Evolutionary conservation across 2,888 invertebrate species (phyloP).

Genomic region (Drosophila melanocephala): DNA sequence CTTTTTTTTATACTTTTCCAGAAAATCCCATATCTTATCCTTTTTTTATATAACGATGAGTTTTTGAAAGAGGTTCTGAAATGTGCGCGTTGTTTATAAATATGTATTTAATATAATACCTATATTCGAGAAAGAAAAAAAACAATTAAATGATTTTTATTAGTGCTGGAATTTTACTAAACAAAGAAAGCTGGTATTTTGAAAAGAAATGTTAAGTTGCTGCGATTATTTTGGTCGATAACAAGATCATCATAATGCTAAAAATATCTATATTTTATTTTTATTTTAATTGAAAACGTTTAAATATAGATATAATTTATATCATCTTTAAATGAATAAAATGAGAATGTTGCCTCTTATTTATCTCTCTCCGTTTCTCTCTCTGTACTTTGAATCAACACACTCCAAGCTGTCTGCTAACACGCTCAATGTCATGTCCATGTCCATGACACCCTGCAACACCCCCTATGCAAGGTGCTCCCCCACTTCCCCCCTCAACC

Average conservation of each 20-base stretch:
- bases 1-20: not conserved
- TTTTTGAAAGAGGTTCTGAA: not conserved
- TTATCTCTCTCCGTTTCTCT: not conserved
- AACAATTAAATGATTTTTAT: not conserved
- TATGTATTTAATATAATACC: not conserved
- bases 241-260: fast-evolving
- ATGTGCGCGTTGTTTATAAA: not conserved
- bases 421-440: constrained; percentile 62
- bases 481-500: not conserved
- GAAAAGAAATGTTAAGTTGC: not conserved
- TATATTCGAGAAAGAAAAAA: not conserved
- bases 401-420: constrained; percentile 28
- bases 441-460: constrained; percentile 21
- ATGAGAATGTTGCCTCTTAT: not conserved
- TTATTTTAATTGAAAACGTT: not conserved
- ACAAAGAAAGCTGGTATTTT: not conserved
- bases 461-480: not conserved
- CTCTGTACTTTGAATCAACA: constrained; percentile 45
- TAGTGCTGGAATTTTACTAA: not conserved
- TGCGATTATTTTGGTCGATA: no score
- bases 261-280: not conserved
- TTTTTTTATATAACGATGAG: no score
- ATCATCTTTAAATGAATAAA: not conserved
- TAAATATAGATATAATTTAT: not conserved
- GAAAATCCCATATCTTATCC: not conserved